Evolutionary conservation across 1,140 invertebrate species (phyloP).

Genomic region (Grapholita molesta): DNA sequence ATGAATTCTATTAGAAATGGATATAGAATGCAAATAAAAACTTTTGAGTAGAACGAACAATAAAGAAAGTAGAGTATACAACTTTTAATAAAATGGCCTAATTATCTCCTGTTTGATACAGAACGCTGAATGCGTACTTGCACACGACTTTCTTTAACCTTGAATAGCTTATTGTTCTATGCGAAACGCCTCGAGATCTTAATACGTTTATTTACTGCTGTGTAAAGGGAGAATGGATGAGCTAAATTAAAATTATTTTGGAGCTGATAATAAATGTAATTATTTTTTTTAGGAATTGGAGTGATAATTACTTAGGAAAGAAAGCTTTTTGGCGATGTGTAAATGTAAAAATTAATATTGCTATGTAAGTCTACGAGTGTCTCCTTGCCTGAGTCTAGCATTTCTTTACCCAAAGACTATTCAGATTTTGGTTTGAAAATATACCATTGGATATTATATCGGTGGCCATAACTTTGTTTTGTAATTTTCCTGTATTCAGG

Average conservation of each 20-base stretch:
- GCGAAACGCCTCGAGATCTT: conserved; percentile 37
- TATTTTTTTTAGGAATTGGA: conserved; percentile 52
- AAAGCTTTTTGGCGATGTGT: conserved; percentile 60
- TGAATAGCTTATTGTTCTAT: conserved; percentile 24
- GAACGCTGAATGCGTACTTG: background rate
- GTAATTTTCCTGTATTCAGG: conserved; percentile 35
- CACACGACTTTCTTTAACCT: background rate
- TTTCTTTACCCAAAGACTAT: background rate
- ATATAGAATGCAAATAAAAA: too few relatives aligned
- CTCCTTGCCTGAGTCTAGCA: conserved; percentile 41
- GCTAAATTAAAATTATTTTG: conserved; percentile 36
- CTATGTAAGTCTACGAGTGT: conserved; percentile 47
- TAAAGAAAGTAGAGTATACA: too few relatives aligned
- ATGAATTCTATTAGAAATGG: too few relatives aligned
- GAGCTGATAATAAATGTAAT: conserved; percentile 50
- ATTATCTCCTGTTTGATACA: background rate
- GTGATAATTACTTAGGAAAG: conserved; percentile 51
- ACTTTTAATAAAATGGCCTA: too few relatives aligned
- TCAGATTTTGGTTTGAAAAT: background rate
- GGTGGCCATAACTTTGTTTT: conserved; percentile 14
- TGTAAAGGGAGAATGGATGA: conserved; percentile 32
- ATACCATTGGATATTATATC: conserved; percentile 3
- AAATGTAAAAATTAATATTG: conserved; percentile 69
- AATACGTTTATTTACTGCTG: conserved; percentile 27
- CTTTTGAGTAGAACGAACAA: too few relatives aligned